Conservation (phyloP, 2,888 invertebrate species). For the Gibbula magus region DNA sequence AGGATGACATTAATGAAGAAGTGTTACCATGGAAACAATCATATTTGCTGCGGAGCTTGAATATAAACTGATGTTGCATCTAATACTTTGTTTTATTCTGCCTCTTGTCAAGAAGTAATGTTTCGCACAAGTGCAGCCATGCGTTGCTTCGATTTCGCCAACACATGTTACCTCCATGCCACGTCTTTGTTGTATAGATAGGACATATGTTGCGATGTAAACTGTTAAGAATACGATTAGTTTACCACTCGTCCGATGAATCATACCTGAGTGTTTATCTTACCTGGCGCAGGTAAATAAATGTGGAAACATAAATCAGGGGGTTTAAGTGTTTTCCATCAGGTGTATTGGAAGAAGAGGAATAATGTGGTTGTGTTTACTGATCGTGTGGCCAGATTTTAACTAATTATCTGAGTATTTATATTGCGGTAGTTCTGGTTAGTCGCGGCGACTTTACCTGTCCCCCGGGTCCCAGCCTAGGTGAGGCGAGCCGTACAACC, state of each 20-base stretch:
- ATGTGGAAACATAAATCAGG: neutral
- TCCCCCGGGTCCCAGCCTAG: neutral
- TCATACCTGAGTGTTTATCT: neutral
- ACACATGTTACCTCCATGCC: neutral
- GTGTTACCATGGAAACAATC: constrained; percentile 11
- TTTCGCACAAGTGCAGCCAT: neutral
- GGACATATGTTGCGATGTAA: constrained; percentile 2
- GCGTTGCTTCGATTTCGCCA: too few relatives aligned
- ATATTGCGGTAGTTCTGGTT: neutral
- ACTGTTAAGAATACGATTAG: neutral
- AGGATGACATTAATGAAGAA: constrained; percentile 21
- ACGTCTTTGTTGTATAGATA: neutral
- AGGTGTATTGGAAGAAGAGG: neutral
- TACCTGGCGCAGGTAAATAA: neutral
- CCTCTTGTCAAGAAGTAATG: neutral
- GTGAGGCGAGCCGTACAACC: neutral
- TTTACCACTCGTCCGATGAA: neutral
- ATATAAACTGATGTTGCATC: neutral
- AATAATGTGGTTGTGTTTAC: neutral
- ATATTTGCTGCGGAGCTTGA: neutral
- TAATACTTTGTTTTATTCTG: constrained; percentile 19
- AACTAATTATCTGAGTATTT: constrained; percentile 11
- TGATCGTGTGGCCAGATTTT: constrained; percentile 10
- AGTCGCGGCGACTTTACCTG: neutral
- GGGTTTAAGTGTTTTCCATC: constrained; percentile 16